Evolutionary conservation across 2,113 vertebrate genomes (phyloP).

Genomic region (Erythrolamprus reginae): DNA sequence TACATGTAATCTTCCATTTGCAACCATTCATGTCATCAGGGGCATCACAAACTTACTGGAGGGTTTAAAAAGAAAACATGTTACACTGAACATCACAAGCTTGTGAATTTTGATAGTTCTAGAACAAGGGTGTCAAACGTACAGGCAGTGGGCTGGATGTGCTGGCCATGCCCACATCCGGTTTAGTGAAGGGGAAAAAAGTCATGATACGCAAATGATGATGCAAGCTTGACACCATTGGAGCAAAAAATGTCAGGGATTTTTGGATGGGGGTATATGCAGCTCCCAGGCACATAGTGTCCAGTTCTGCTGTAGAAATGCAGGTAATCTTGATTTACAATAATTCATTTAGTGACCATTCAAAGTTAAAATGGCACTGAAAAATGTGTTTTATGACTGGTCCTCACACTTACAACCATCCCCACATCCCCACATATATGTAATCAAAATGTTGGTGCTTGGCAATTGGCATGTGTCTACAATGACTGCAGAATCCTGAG

Average conservation of each 20-base stretch:
- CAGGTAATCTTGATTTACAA: neutral
- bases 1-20: too few relatives aligned
- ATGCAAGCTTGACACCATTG: too few relatives aligned
- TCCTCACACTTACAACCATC: neutral
- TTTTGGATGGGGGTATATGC: too few relatives aligned
- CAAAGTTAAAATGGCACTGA: neutral
- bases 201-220: too few relatives aligned
- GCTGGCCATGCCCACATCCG: too few relatives aligned
- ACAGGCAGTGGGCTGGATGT: too few relatives aligned
- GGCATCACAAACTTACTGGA: neutral
- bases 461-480: neutral
- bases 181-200: too few relatives aligned
- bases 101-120: neutral
- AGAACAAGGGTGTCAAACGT: too few relatives aligned
- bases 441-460: neutral
- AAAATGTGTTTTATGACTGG: neutral
- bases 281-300: too few relatives aligned
- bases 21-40: neutral
- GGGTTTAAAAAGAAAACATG: neutral
- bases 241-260: too few relatives aligned
- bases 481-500: neutral
- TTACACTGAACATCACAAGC: neutral
- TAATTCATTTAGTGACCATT: neutral
- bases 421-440: neutral
- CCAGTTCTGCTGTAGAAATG: too few relatives aligned